phyloP scores from a whole-genome alignment of 2,888 invertebrate genomes.

The Cataglyphis altisquamis region DNA sequence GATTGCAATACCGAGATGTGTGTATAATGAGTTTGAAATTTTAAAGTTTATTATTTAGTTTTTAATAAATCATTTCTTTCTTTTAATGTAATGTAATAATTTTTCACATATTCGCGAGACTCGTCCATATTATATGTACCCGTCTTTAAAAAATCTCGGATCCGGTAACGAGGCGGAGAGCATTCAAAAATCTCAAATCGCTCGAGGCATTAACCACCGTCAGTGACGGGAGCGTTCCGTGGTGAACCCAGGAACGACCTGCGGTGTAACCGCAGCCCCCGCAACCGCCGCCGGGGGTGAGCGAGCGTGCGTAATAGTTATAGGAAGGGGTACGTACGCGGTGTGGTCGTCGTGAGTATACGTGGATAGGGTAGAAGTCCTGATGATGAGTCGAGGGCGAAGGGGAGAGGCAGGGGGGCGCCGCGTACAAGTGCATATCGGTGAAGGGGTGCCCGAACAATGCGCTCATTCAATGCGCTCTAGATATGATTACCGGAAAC shows the following conservation, averaged over 20 bases:
- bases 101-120: neutral
- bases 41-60: neutral
- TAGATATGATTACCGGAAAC: slow-evolving; percentile 86
- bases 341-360: slow-evolving; percentile 45
- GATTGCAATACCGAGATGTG: neutral
- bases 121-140: neutral
- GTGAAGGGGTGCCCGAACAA: slow-evolving; percentile 85
- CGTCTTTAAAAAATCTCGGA: slow-evolving; percentile 9
- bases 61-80: neutral
- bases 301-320: slow-evolving; percentile 61
- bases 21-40: neutral
- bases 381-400: slow-evolving; percentile 48
- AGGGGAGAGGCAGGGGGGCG: slow-evolving; percentile 70
- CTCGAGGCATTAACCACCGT: slow-evolving; percentile 44
- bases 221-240: slow-evolving; percentile 65
- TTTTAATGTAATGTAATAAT: slow-evolving; percentile 11
- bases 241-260: slow-evolving; percentile 69
- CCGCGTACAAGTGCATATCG: slow-evolving; percentile 81
- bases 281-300: slow-evolving; percentile 29
- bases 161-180: slow-evolving; percentile 24
- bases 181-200: slow-evolving; percentile 42
- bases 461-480: slow-evolving; percentile 85
- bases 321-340: slow-evolving; percentile 24
- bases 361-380: slow-evolving; percentile 61
- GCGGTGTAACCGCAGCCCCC: slow-evolving; percentile 64